Base-by-base conservation (phyloP, 1,140 invertebrate species). In the Kradibia gibbosae region DNA sequence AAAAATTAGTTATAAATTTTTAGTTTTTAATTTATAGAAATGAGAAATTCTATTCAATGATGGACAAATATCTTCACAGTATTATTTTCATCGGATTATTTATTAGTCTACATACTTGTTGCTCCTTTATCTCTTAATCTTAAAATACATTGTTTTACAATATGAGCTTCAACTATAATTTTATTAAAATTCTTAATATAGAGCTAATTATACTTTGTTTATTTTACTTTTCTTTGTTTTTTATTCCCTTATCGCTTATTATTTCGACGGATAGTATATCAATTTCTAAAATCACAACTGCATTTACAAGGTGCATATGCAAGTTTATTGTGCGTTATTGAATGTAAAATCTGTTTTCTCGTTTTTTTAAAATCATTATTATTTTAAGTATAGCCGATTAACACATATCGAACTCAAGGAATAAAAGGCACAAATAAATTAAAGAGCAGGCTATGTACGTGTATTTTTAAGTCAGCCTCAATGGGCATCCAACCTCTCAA, bases 251-350 rank as follows among this genome's bases (percentile, higher is more conserved):
- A 81, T 20, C 76, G 20, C 45, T 11, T 71, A 60, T 36, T 72
- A 48, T 71, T 65, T 75, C 17, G 60, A 71, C 25, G 3, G 65
- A 45, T 31, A 70, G 34, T 81, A 60, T 81, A 77, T 78, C 70
- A 82, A 78, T 82, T 55, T 78, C 88, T 90, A 90, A 87, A 88
- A 90, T 91, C 90, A 91, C 90, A 91, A 88, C 88, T 90, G 89
- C 88, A 88, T 90, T 90, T 89, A 90, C 86, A 85, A 88, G 87
- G 89, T 91, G 89, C 89, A 83, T 88, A 87, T 90, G 89, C 89
- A 89, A 91, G 88, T 90, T 88, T 89, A 90, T 90, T 91, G 90
- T 91, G 89, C 90, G 90, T 91, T 87, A 84, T 91, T 90, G 86
- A 89, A 88, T 89, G 88, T 88, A 87, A 87, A 88, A 87, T 87